Base-by-base conservation (phyloP, 2,797 vertebrate species). In the Menidia menidia region DNA sequence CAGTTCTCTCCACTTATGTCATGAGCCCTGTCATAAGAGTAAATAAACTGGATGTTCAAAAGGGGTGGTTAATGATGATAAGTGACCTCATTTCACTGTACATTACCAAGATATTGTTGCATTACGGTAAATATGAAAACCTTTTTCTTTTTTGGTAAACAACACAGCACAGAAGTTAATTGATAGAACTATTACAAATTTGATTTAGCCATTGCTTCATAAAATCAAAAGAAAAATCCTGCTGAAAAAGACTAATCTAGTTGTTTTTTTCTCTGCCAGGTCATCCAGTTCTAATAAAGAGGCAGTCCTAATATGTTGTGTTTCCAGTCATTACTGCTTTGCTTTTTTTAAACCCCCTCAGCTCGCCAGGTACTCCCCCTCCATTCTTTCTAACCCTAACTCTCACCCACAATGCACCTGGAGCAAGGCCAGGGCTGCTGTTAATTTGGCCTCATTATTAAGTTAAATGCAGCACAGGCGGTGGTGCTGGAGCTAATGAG, bases 381-480 rank as follows among this genome's bases (percentile, higher is more conserved):
- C 70, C 65, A 45, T 60, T 80, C 57, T 64, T 80, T 71, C 76
- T 69, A 84, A 78, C 75, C 77, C 84, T 87, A 58, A 57, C 75
- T 74, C 77, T 89, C 90, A 84, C 83, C 85, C 90, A 94, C 73
- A 76, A 85, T 75, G 87, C 92, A 87, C 85, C 93, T 94, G 94
- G 93, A 93, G 74, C 76, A 80, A 51, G 60, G 92, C 94, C 95
- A 95, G 88, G 59, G 92, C 90, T 93, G 86, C 81, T 88, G 92
- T 93, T 95, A 93, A 95, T 90, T 92, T 93, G 87, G 88, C 76
- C 89, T 94, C 91, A 92, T 93, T 93, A 94, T 94, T 94, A 93
- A 93, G 91, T 93, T 89, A 93, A 92, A 92, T 80, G 86, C 93
- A 93, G 92, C 87, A 81, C 89, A 88, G 91, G 91, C 76, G 77